Base-by-base conservation (phyloP, 2,888 invertebrate genomes). In the Mesorhabditis belari region DNA sequence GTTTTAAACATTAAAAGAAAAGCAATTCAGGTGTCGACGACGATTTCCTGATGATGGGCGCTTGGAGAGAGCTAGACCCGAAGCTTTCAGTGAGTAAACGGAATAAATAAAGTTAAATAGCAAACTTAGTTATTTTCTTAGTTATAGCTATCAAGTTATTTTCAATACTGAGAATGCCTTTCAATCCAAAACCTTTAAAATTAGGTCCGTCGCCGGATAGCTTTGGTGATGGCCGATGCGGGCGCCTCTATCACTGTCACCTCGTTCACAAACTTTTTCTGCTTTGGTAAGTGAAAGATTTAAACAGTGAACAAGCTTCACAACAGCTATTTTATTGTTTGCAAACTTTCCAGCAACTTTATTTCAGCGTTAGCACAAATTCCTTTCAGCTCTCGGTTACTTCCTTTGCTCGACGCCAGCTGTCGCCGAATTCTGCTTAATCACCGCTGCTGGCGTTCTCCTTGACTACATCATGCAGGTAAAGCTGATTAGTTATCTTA, bases 241-340 rank as follows among this genome's bases (percentile, higher is more conserved):
- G 79, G 79, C 1, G 78, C 79, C 17, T 73, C 74, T 3, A 79
- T 79, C 57, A 80, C 79, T 24, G 78, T 79, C 49, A 79, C 79
- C 26, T 79, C 79, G 5, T 72, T 80, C 67, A 79, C 79, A 54
- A 79, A 79, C 67, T 80, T 79, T 66, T 79, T 80, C 64, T 80
- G 79, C 62, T 79, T 79, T 65, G 75, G 74, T 58, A n/a, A 19
- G 58, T 25, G 12, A 19, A n/a, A 55, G 19, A 55, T 23, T 12
- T 12, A 55, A 25, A 17, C 23, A 19, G 19, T 23, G 9, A 23
- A 17, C 23, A n/a, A 55, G 23, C 25, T 12, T 12, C 12, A 55
- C 6, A 6, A 24, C 17, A n/a, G 17, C 26, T 55, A 23, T 25
- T 17, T 55, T 55, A 12, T 27, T 25, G 26, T 25, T 6, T n/a